phyloP scores from a whole-genome alignment of 2,888 invertebrate genomes.

The Sceliomorpha sp. region DNA sequence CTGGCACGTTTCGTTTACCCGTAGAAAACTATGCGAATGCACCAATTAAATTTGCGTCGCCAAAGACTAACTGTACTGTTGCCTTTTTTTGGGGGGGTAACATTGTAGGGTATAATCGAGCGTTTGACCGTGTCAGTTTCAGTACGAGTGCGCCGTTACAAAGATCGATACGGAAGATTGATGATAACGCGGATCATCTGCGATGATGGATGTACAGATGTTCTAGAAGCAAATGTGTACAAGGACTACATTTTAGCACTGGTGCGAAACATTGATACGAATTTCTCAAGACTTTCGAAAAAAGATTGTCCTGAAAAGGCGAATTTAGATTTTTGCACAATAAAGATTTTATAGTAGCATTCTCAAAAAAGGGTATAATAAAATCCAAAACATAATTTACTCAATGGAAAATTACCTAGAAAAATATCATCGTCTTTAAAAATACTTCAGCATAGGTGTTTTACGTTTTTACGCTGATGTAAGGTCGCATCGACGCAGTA shows the following conservation, averaged over 20 bases:
- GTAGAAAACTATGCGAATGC: slow-evolving; percentile 26
- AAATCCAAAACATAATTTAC: too few relatives aligned
- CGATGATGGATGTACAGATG: slow-evolving; percentile 32
- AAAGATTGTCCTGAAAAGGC: too few relatives aligned
- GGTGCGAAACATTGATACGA: too few relatives aligned
- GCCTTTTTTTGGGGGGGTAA: slow-evolving; percentile 23
- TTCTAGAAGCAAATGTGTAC: slow-evolving; percentile 26
- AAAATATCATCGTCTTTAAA: too few relatives aligned
- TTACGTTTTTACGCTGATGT: too few relatives aligned
- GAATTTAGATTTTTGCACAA: too few relatives aligned
- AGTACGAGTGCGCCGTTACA: slow-evolving; percentile 6
- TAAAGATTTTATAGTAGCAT: too few relatives aligned
- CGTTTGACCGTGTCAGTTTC: slow-evolving; percentile 9
- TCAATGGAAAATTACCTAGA: too few relatives aligned
- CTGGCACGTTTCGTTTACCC: slow-evolving; percentile 43
- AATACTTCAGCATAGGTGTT: too few relatives aligned
- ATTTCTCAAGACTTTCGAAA: too few relatives aligned
- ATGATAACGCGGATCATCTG: slow-evolving; percentile 15
- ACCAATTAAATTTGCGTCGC: slow-evolving; percentile 38
- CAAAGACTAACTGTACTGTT: neutral
- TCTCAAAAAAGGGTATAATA: too few relatives aligned
- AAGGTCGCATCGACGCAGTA: neutral
- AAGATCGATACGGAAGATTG: slow-evolving; percentile 23
- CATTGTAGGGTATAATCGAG: slow-evolving; percentile 16
- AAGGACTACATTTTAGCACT: slow-evolving; percentile 13